A percentile compares a stretch with the other conserved stretches of the same genome.
Evolutionary conservation across 2,113 vertebrate genomes (phyloP).

Genomic region (Columba janthina): DNA sequence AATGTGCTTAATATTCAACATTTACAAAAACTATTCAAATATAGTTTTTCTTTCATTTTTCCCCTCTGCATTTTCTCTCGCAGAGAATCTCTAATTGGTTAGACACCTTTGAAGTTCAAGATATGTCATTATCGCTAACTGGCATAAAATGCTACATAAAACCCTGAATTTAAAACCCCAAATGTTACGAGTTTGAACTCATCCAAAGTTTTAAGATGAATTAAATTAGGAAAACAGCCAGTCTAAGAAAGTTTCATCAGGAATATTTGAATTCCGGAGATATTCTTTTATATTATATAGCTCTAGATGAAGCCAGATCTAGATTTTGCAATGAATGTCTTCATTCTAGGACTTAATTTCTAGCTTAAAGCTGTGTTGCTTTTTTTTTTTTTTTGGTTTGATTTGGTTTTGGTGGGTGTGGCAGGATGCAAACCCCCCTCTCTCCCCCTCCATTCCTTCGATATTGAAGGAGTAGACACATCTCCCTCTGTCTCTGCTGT

Average conservation of each 20-base stretch:
- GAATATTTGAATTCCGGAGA: neutral
- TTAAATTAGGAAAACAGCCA: neutral
- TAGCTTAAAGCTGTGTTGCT: rapidly evolving
- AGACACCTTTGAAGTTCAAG: conserved; percentile 59
- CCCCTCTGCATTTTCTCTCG: neutral
- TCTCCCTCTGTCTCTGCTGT: too few species aligned
- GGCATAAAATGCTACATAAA: conserved; percentile 1
- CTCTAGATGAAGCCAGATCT: neutral
- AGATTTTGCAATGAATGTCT: neutral
- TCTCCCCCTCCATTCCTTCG: too few species aligned
- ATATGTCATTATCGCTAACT: conserved; percentile 39
- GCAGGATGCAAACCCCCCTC: too few species aligned
- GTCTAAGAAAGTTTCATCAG: neutral
- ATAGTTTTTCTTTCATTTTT: neutral
- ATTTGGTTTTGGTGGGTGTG: too few species aligned
- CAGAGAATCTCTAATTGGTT: conserved; percentile 40
- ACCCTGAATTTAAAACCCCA: neutral
- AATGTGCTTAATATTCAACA: neutral
- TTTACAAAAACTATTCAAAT: neutral
- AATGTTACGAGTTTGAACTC: neutral
- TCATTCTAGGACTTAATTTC: neutral
- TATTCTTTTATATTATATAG: neutral
- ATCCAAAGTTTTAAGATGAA: conserved; percentile 31
- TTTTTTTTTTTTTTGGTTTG: neutral
- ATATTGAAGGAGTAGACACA: too few species aligned